These are phyloP conservation scores for Aptenodytes forsteri DNA, from an alignment of 2,113 vertebrate species.

Conservation along the genomic window DNA sequence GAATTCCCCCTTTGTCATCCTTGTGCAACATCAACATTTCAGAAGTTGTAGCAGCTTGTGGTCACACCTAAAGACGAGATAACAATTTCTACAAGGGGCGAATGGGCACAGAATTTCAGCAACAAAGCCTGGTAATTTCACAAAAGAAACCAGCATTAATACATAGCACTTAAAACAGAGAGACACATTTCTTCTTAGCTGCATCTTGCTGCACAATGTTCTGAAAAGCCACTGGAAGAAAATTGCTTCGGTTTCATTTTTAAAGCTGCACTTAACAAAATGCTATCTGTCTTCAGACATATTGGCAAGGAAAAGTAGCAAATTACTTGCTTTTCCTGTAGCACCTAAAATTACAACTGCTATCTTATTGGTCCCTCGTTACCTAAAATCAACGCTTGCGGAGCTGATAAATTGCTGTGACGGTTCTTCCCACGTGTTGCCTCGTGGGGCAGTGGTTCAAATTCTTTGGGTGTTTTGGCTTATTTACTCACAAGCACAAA, in stretches of 20 bases:
- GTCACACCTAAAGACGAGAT: rapidly evolving
- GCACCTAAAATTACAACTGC: background rate
- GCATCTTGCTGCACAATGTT: slow-evolving; percentile 35
- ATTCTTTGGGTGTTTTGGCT: background rate
- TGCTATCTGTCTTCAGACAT: slow-evolving; percentile 14
- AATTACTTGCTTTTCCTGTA: background rate
- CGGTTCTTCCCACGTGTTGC: rapidly evolving
- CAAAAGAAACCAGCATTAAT: slow-evolving; percentile 18
- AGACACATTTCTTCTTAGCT: slow-evolving; percentile 24
- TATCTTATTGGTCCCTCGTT: background rate
- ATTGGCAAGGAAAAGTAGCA: background rate
- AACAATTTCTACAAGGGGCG: rapidly evolving
- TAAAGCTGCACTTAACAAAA: slow-evolving; percentile 61
- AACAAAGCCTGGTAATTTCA: background rate
- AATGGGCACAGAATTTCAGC: background rate
- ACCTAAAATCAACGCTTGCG: background rate
- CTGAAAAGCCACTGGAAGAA: slow-evolving; percentile 60
- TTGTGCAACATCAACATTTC: background rate
- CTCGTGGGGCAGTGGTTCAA: rapidly evolving
- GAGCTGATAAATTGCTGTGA: background rate
- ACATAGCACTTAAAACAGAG: background rate
- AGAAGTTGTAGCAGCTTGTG: background rate
- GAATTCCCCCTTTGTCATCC: background rate
- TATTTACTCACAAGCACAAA: background rate
- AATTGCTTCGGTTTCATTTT: slow-evolving; percentile 67